A percentile compares a stretch with the other conserved stretches of the same genome.
These are phyloP conservation scores for Lasiurus cinereus DNA, from an alignment of 2,113 vertebrate species.

Conservation along the genomic window DNA sequence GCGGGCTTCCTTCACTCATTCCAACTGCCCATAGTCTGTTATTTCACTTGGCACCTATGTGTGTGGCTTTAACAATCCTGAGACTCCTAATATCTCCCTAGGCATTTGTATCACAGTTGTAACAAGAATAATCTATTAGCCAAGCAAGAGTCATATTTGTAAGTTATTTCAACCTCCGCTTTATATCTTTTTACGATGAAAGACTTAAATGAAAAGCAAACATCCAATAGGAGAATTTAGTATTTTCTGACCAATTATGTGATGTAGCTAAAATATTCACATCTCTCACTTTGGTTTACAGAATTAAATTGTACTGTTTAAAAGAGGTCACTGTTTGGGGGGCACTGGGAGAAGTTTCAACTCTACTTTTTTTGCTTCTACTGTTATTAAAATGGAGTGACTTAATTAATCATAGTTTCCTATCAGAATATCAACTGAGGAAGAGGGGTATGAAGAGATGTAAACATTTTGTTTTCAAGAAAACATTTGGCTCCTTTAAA, in stretches of 20 bases:
- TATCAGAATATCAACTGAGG: neutral
- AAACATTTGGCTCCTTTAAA: neutral
- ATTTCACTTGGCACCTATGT: neutral
- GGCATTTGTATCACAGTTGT: no score
- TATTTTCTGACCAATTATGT: neutral
- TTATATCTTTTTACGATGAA: neutral
- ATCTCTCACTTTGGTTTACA: neutral
- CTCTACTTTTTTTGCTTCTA: neutral
- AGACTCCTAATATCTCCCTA: neutral
- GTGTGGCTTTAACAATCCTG: neutral
- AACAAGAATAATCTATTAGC: neutral
- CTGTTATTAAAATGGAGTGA: neutral
- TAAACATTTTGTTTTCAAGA: neutral
- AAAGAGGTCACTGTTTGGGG: neutral
- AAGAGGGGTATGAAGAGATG: fast-evolving
- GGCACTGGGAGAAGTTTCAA: neutral
- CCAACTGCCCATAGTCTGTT: neutral
- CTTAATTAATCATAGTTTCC: neutral
- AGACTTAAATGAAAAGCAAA: neutral
- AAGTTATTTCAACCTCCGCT: neutral
- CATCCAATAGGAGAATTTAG: neutral
- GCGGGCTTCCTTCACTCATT: neutral
- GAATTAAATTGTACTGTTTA: neutral
- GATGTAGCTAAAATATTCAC: neutral
- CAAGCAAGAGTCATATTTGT: neutral